These are phyloP conservation scores for Sipha flava DNA, from an alignment of 1,140 invertebrate species.

Conservation along the genomic window DNA sequence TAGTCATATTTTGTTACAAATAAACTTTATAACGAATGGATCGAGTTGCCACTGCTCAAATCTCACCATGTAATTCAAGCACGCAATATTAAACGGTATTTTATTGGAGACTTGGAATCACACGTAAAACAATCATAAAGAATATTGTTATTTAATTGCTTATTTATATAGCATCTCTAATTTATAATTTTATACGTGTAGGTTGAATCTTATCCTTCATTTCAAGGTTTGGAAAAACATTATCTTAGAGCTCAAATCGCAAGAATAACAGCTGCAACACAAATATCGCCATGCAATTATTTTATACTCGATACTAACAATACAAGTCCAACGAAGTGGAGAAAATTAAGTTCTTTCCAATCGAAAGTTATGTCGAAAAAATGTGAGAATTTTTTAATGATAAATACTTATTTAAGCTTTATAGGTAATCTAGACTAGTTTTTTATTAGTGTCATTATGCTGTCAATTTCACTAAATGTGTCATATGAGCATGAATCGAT, in stretches of 20 bases:
- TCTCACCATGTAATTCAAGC: conserved; percentile 54
- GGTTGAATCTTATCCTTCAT: conserved; percentile 52
- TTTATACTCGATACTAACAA: conserved; percentile 41
- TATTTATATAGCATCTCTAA: not conserved
- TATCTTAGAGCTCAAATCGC: conserved; percentile 74
- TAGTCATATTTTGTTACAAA: conserved; percentile 59
- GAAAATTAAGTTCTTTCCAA: not conserved
- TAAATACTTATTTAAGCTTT: no score
- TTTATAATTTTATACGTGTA: conserved; percentile 30
- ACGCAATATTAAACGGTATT: conserved; percentile 54
- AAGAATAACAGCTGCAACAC: conserved; percentile 65
- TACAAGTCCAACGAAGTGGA: not conserved
- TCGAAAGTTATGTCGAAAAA: not conserved
- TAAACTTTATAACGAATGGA: conserved; percentile 57
- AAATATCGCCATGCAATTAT: conserved; percentile 67
- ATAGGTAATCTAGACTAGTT: no score
- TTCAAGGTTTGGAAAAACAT: conserved; percentile 69
- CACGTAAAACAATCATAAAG: conserved; percentile 44
- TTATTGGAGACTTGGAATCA: conserved; percentile 60
- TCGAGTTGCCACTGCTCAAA: conserved; percentile 59
- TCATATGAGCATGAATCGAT: no score
- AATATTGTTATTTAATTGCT: not conserved
- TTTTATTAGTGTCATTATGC: no score
- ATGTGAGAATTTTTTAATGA: not conserved
- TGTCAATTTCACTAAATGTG: no score